phyloP scores from a whole-genome alignment of 2,113 vertebrate genomes.

The Enhydra lutris region DNA sequence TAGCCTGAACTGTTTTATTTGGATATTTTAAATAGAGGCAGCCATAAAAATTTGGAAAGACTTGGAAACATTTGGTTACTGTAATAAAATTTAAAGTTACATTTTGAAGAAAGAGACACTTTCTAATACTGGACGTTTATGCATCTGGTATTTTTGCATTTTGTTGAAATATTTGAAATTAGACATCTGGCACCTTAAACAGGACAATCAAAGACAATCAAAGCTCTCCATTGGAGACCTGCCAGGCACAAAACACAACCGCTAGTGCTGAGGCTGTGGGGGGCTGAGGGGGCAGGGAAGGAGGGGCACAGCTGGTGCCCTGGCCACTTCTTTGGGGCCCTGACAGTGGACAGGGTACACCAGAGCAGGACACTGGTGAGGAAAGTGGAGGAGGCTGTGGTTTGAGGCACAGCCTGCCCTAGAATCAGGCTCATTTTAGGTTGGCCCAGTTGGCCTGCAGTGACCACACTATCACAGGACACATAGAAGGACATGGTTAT shows the following conservation, averaged over 20 bases:
- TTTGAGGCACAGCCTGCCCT: rapidly evolving
- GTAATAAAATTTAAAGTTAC: neutral
- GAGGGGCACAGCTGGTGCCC: neutral
- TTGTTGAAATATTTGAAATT: slow-evolving; percentile 22
- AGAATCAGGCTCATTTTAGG: neutral
- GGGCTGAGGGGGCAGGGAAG: rapidly evolving
- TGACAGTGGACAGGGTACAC: too few species aligned
- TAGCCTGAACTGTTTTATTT: neutral
- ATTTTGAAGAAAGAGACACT: neutral
- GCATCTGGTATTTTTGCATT: neutral
- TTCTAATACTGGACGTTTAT: neutral
- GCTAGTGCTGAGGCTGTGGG: neutral
- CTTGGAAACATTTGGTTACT: neutral
- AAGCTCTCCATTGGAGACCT: neutral
- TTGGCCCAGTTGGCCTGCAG: neutral
- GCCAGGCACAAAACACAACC: neutral
- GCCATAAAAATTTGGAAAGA: neutral
- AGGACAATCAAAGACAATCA: neutral
- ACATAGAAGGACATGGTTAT: neutral
- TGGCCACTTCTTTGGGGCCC: neutral
- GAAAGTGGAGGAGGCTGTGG: neutral
- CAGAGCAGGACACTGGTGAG: too few species aligned
- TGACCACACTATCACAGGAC: neutral
- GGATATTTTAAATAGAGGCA: neutral
- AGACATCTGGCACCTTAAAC: neutral